Evolutionary conservation across 1,140 invertebrate species (phyloP), one percentile per base, ranked within the genome.

Genomic region (Nasonia longicornis): DNA sequence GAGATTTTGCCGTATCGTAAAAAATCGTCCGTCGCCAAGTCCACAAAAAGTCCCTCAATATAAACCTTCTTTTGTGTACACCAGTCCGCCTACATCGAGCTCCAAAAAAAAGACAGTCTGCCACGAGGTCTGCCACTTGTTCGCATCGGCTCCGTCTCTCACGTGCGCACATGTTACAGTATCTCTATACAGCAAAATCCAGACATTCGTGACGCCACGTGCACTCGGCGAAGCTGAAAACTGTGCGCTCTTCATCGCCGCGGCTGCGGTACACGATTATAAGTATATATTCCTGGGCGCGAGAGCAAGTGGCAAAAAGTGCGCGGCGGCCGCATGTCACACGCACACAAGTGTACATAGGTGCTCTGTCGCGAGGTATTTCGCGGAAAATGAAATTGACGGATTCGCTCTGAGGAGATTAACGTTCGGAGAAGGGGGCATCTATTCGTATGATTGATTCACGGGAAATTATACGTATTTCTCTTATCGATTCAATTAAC

Each of bases 401-500:
- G 45, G 71, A 29, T 48, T 73, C 14, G 35, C 38, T 58, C 26
- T 12, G 16, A 11, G 26, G 26, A 69, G 66, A 69, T 31, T 29
- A 69, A 69, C 11, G 10, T 29, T 69, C 66, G 26, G 14, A 3
- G 12, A 1, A 42, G 8, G 20, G 14, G 20, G 70, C 10, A 71
- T 38, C 20, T 10, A 71, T 11, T n/a, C 7, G 12, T 31, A 20
- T n/a, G 70, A 45, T 52, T 26, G 38, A 26, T 73, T 26, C 20
- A 20, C 29, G 63, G 31, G 20, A 77, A 77, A 77, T 77, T 69
- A 31, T 45, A 26, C 31, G 38, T 22, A 45, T 26, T 26, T 77
- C 35, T 64, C 35, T 69, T 77, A 77, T 77, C 42, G 64, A 48
- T 77, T 70, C 76, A 77, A 77, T 77, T 77, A 77, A 42, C 31